A percentile compares a stretch with the other conserved stretches of the same genome.
Conservation (phyloP, 1,140 invertebrate species). For the Triops longicaudatus region DNA sequence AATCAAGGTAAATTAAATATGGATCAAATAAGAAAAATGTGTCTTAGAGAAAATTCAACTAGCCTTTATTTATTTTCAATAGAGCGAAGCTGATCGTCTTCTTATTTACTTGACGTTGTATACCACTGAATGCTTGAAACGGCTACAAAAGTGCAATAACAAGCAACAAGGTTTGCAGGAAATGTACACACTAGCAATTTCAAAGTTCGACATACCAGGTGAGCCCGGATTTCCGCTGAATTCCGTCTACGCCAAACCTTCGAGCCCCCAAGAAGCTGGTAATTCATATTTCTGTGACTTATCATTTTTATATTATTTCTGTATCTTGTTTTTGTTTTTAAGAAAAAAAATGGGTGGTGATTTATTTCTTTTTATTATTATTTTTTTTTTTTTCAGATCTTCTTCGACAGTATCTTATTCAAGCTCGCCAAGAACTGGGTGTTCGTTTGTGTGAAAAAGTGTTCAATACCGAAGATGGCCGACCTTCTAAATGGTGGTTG, state of each 20-base stretch:
- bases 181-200: constrained; percentile 90
- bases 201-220: constrained; percentile 93
- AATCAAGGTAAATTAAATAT: constrained; percentile 54
- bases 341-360: too few relatives aligned
- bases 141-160: constrained; percentile 79
- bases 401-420: constrained; percentile 87
- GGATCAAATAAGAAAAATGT: background rate
- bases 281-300: constrained; percentile 31
- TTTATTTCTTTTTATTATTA: constrained; percentile 24
- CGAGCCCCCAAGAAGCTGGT: constrained; percentile 67
- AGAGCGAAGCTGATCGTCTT: constrained; percentile 89
- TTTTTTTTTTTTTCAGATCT: constrained; percentile 54
- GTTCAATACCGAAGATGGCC: constrained; percentile 78
- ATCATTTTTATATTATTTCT: background rate
- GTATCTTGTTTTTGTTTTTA: background rate
- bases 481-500: constrained; percentile 98
- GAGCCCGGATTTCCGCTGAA: constrained; percentile 94
- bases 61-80: constrained; percentile 37
- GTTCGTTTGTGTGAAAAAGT: constrained; percentile 82
- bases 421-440: constrained; percentile 91
- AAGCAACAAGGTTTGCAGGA: constrained; percentile 87
- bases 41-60: constrained; percentile 44
- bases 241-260: constrained; percentile 87
- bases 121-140: constrained; percentile 95
- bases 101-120: constrained; percentile 98